Conservation (phyloP, 1,140 invertebrate species). For the Drosophila jambulina region DNA sequence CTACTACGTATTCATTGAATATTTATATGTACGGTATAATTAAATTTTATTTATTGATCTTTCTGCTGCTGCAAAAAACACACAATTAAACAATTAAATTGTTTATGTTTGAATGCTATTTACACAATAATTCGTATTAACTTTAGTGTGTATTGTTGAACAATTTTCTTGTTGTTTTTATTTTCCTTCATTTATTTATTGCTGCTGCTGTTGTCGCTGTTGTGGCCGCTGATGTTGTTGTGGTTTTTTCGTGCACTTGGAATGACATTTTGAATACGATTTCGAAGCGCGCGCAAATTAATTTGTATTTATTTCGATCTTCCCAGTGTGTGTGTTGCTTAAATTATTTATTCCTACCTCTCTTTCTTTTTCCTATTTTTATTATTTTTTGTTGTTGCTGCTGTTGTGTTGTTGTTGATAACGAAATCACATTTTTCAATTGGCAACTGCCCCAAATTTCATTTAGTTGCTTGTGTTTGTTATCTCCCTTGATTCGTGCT, state of each 20-base stretch:
- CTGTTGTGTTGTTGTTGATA: slow-evolving; percentile 52
- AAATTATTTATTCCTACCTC: slow-evolving; percentile 13
- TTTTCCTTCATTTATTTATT: slow-evolving; percentile 37
- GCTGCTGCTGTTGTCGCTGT: slow-evolving; percentile 23
- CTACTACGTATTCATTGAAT: slow-evolving; percentile 74
- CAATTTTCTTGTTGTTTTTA: slow-evolving; percentile 48
- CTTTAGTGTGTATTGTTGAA: slow-evolving; percentile 46
- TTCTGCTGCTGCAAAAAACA: slow-evolving; percentile 41
- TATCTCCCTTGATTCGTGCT: slow-evolving; percentile 50
- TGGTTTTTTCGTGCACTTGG: slow-evolving; percentile 50
- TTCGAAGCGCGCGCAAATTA: slow-evolving; percentile 53
- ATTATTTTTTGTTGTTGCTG: slow-evolving; percentile 21
- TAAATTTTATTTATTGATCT: slow-evolving; percentile 46
- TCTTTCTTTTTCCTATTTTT: slow-evolving; percentile 17
- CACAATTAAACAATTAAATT: slow-evolving; percentile 79
- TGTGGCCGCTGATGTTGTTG: slow-evolving; percentile 11
- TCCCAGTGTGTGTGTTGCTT: slow-evolving; percentile 9
- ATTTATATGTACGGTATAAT: slow-evolving; percentile 57
- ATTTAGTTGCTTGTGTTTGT: slow-evolving; percentile 69
- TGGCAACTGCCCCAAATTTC: slow-evolving; percentile 82
- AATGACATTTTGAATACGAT: slow-evolving; percentile 69
- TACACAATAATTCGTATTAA: slow-evolving; percentile 57
- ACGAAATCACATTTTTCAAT: slow-evolving; percentile 82
- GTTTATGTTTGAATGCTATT: slow-evolving; percentile 58
- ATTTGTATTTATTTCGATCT: slow-evolving; percentile 50